Evolutionary conservation across 2,113 vertebrate genomes (phyloP), one percentile per base, ranked within the genome.

Genomic region (Trematocara stigmaticum): DNA sequence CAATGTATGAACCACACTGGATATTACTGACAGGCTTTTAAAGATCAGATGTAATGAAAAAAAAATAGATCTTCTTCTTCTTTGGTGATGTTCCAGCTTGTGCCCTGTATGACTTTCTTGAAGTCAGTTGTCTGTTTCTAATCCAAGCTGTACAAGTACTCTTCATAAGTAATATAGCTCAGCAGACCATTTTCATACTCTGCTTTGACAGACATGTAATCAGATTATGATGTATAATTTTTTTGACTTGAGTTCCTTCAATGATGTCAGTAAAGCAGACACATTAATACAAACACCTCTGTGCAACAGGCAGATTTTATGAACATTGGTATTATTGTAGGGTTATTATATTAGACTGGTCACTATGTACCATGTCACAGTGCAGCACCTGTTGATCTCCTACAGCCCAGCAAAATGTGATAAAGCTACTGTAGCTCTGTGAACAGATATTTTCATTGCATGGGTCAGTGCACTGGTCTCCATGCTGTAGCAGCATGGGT

Each of bases 391-490:
- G 90, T 86, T 16, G n/a, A 52, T 18, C 55, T 83, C 35, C 26
- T 3, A 6, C n/a, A 45, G 52, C 66, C 47, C 10, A 11, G 31
- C 40, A 80, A 61, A 87, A 45, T 8, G 38, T 38, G 81, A 52
- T 81, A 20, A 87, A 88, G 80, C 89, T 91, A 83, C 89, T 91
- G 92, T 86, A 85, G 78, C 55, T 83, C 78, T 76, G 53, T 40
- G 79, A 78, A 31, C 76, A 89, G 86, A 89, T 84, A 83, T 92
- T 91, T 92, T 83, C 84, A 87, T 84, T 94, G 88, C 51, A 79
- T 45, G 84, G 92, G 88, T 94, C 93, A 93, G 10, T 81, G 86
- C 78, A 42, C 83, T 83, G 88, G 91, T 92, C 87, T 89, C 40
- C 38, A 11, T 71, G 85, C 86, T 71, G 82, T 79, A 80, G 87